Percentiles rank a stretch among this genome's conserved stretches.
phyloP scores from a whole-genome alignment of 2,113 vertebrate genomes.

The Okapia johnstoni region DNA sequence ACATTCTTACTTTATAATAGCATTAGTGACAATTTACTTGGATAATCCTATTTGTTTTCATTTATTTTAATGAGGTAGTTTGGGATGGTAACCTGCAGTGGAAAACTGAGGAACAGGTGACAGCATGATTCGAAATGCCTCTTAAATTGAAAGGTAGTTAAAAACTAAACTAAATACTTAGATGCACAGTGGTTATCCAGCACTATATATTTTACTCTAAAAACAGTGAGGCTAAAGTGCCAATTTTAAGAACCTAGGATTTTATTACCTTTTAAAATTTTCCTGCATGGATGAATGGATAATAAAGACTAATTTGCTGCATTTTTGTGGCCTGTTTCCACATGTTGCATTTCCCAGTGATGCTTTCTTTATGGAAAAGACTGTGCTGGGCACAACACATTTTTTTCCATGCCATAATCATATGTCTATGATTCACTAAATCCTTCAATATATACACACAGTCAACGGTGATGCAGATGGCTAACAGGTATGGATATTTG shows the following conservation, averaged over 20 bases:
- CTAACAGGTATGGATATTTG: conserved; percentile 39
- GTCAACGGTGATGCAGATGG: conserved; percentile 57
- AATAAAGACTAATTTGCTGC: conserved; percentile 72
- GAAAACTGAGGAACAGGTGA: conserved; percentile 63
- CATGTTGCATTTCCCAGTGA: conserved; percentile 77
- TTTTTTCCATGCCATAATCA: conserved; percentile 74
- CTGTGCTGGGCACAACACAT: conserved; percentile 60
- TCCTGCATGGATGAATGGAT: conserved; percentile 60
- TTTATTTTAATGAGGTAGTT: conserved; percentile 77
- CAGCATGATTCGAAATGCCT: conserved; percentile 66
- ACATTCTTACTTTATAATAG: conserved; percentile 68
- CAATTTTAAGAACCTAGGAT: conserved; percentile 58
- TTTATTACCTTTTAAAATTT: conserved; percentile 78
- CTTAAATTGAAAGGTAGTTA: conserved; percentile 61
- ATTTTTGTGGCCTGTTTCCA: conserved; percentile 80
- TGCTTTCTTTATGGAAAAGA: conserved; percentile 75
- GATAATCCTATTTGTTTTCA: conserved; percentile 76
- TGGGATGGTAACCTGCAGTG: conserved; percentile 55
- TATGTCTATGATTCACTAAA: conserved; percentile 81
- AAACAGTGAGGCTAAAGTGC: conserved; percentile 60
- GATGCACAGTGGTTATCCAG: conserved; percentile 28
- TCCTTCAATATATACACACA: conserved; percentile 68
- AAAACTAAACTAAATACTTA: conserved; percentile 58
- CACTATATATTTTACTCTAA: conserved; percentile 49
- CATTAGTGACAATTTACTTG: conserved; percentile 58